phyloP scores from a whole-genome alignment of 2,888 invertebrate genomes.

The Syrista parreyssii region DNA sequence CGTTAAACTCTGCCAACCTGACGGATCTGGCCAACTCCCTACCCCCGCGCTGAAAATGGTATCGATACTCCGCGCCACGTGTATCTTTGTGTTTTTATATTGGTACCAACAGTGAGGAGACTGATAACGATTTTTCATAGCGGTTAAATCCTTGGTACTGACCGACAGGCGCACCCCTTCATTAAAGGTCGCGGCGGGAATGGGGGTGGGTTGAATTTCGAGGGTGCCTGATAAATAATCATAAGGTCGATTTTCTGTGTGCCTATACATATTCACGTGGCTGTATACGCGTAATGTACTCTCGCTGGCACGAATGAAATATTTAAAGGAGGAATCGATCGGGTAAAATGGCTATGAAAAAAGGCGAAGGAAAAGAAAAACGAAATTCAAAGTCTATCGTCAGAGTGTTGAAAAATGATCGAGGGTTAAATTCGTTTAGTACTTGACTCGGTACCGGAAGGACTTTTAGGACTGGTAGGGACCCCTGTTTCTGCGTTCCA shows the following conservation, averaged over 20 bases:
- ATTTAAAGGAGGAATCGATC: not conserved
- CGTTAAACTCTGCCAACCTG: not conserved
- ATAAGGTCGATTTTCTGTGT: slow-evolving; percentile 41
- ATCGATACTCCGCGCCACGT: not conserved
- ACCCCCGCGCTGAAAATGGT: not conserved
- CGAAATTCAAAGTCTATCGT: not conserved
- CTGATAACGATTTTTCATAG: not conserved
- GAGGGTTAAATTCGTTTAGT: slow-evolving; percentile 2
- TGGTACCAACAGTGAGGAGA: not conserved
- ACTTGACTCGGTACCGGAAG: slow-evolving; percentile 3
- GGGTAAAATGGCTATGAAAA: not conserved
- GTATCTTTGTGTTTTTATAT: not conserved
- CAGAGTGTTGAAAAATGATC: not conserved
- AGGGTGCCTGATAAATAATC: slow-evolving; percentile 58
- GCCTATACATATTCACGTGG: not conserved
- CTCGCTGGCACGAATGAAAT: not conserved
- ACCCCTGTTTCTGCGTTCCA: not conserved
- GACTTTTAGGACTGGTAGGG: not conserved
- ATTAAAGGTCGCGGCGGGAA: slow-evolving; percentile 9
- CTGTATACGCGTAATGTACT: not conserved
- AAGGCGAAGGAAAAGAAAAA: not conserved
- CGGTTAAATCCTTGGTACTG: not conserved
- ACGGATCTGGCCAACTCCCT: not conserved
- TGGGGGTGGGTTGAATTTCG: slow-evolving; percentile 1
- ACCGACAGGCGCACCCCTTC: slow-evolving; percentile 3